Evolutionary conservation across 2,888 invertebrate genomes (phyloP), one percentile per base, ranked within the genome.

Genomic region (Megalurothrips usitatus): DNA sequence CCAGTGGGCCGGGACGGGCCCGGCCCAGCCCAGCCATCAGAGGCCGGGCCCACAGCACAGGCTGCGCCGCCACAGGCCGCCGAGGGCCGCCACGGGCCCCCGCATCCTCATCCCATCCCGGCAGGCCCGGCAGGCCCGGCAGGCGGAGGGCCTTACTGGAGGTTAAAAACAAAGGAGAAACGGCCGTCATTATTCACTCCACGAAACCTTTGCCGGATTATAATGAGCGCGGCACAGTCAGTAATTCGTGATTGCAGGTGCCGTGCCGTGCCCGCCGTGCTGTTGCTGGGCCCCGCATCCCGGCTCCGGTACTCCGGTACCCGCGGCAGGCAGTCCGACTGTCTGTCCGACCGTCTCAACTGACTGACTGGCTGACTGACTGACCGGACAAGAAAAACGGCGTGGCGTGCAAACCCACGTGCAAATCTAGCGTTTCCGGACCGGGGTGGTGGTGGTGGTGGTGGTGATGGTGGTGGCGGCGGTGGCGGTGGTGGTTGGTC

Each of bases 201-300:
- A 26, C 68, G 14, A 19, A 58, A 58, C 58, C 58, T 43, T 75
- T 75, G 68, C 68, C 68, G 68, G 68, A 75, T 75, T 23, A 75
- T 75, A 75, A 75, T 75, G 68, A 75, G 23, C 68, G 68, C 68
- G 23, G 68, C 23, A 26, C 68, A 23, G 34, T 23, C 68, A n/a
- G 68, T 68, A 68, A 68, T 68, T 68, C 68, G 68, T 75, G 68
- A 75, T 75, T 75, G 68, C 68, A 75, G 68, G 68, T 75, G 68
- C 68, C 10, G 68, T 9, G 26, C 23, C 23, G 68, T n/a, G 68
- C 68, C n/a, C 68, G 23, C 11, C 10, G 23, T 12, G 8, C 23
- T 9, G 19, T 19, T 2, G 14, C 52, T 19, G 14, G 14, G 52
- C 52, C 52, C 34, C 34, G 34, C 2, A 6, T 6, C 34, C 34